Evolutionary conservation across 1,140 invertebrate species (phyloP), one percentile per base, ranked within the genome.

Genomic region (Rhynchophorus ferrugineus): DNA sequence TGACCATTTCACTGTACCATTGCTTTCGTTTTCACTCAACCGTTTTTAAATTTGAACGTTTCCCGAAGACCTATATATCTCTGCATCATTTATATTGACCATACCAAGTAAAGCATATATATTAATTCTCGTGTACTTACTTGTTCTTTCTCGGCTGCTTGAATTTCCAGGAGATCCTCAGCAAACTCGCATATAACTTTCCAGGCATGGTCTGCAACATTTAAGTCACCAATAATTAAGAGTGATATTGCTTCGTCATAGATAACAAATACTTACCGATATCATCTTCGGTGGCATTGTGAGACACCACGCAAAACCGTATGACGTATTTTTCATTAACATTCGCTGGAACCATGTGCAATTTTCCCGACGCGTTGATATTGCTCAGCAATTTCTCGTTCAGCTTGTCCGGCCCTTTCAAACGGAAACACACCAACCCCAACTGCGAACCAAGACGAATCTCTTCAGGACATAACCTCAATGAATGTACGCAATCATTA

Each of bases 311-410:
- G 62, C 93, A 98, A 71, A 98, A 96, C 43, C 95, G 79, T 59
- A 99, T 99, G 5, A 89, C 86, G 66, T 89, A 96, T 54, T 84
- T 82, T 21, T 95, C 91, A 65, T 91, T 89, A 1, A 96, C 83
- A 22, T 79, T 84, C 1, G 94, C 91, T 0, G 95, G 95, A 2
- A 98, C 92, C 94, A 98, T 98, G 68, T 98, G 95, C 43, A 99
- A 73, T 69, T 91, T 91, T 5, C 95, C 95, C 3, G 92, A 95
- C 44, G 89, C 93, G 65, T 99, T 99, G 54, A 99, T 95, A 41
- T 82, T 81, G 43, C 91, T 91, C 44, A 99, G 72, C 2, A 99
- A 73, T 66, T 92, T 94, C 71, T 98, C 91, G 69, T 98, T 99
- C 11, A 96, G 64, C 60, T 87, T 85, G 65, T 98, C 91, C 7